Base-by-base conservation (phyloP, 2,888 invertebrate genomes). In the Phoronis australis region DNA sequence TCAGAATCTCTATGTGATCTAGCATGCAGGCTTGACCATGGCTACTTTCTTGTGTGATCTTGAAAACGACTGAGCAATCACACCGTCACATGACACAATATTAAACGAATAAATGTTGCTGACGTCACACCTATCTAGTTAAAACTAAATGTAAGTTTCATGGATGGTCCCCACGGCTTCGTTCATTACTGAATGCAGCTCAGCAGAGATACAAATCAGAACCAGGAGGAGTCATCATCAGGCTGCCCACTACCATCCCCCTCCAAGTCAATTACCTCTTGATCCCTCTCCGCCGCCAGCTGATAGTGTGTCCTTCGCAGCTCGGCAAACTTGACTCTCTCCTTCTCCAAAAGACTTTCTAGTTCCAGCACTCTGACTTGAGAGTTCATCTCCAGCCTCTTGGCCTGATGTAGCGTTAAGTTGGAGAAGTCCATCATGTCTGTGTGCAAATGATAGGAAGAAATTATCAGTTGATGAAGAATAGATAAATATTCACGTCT, bases 341-440 rank as follows among this genome's bases (percentile, higher is more conserved):
- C 95, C 59, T 87, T 87, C 71, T 91, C 90, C 57, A 99, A 80
- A 48, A 88, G 87, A 57, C 87, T 87, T 76, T 99, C 96, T 61
- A 96, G 80, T 79, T 96, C 93, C 59, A 99, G 80, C 51, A 96
- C 89, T 67, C 89, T 71, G 5, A 96, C 93, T 79, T 95, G 95
- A 59, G 92, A 87, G 78, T 99, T 96, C 91, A 99, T 96, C 82
- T 99, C 97, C 64, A 91, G 81, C 35, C 90, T 85, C 71, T 99
- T 95, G 1, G 95, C 90, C 75, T 94, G 93, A 74, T 96, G 96
- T 56, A 96, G 82, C 38, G 90, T 87, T 56, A 99, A 78, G 60
- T 89, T 86, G 2, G 88, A 85, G 65, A 96, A 87, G 79, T 99
- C 96, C 62, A 94, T 81, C 47, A 92, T 87, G 68, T 90, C 93